A percentile compares a stretch with the other conserved stretches of the same genome.
These are phyloP conservation scores for Celastrina argiolus DNA, from an alignment of 2,888 invertebrate genomes.

Conservation along the genomic window DNA sequence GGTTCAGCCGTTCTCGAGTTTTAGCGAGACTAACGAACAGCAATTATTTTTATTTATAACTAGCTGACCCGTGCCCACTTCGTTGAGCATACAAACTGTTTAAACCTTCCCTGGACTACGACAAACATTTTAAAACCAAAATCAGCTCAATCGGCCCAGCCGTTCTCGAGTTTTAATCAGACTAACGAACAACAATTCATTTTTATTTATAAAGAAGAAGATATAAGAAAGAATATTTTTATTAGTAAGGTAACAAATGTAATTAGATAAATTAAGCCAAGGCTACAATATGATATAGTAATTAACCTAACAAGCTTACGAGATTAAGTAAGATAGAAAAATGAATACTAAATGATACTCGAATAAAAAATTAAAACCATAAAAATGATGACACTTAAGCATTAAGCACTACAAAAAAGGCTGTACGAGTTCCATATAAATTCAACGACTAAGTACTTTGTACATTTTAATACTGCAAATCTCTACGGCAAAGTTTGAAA, in stretches of 20 bases:
- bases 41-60: too few relatives aligned
- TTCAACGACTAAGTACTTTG: conserved; percentile 20
- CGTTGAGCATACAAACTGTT: too few relatives aligned
- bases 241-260: background rate
- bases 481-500: background rate
- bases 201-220: too few relatives aligned
- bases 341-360: background rate
- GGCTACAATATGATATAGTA: background rate
- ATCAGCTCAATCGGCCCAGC: too few relatives aligned
- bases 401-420: background rate
- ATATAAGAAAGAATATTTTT: background rate
- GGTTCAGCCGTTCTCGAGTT: too few relatives aligned
- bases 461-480: conserved; percentile 13
- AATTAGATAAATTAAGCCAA: background rate
- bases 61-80: too few relatives aligned
- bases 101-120: too few relatives aligned
- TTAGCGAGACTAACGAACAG: too few relatives aligned
- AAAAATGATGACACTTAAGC: background rate
- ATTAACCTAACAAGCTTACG: background rate
- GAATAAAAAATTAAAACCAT: background rate
- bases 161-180: too few relatives aligned
- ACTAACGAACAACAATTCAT: too few relatives aligned
- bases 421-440: conserved; percentile 12
- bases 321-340: background rate
- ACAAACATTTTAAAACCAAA: too few relatives aligned